phyloP scores from a whole-genome alignment of 2,113 vertebrate species.

The Nyctibius bracteatus region DNA sequence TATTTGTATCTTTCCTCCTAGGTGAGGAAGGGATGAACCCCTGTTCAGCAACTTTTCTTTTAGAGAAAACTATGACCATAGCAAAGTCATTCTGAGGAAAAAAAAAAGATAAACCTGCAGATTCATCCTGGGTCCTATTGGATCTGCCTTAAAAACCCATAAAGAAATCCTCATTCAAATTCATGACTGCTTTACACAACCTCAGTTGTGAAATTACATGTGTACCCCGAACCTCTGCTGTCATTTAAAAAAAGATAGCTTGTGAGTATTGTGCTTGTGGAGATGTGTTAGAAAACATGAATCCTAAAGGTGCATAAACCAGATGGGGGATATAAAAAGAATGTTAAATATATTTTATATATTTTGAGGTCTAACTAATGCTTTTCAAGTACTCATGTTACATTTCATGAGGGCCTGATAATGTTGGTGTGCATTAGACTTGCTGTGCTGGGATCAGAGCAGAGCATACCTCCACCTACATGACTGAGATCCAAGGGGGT shows the following conservation, averaged over 20 bases:
- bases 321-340: not conserved
- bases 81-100: not conserved
- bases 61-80: not conserved
- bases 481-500: not conserved
- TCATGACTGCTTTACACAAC: not conserved
- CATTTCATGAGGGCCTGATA: not conserved
- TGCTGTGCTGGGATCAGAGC: not conserved
- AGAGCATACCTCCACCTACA: rapidly evolving
- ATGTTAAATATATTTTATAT: not conserved
- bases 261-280: not conserved
- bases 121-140: not conserved
- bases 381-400: not conserved
- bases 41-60: no score
- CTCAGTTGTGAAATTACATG: not conserved
- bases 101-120: not conserved
- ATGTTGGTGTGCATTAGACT: not conserved
- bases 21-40: not conserved
- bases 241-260: not conserved
- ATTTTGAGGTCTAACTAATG: not conserved
- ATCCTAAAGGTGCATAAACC: not conserved
- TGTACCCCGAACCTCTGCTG: not conserved
- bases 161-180: not conserved
- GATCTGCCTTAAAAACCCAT: not conserved
- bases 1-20: not conserved
- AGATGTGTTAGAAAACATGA: not conserved